phyloP scores from a whole-genome alignment of 2,113 vertebrate genomes.

The Dromaius novaehollandiae region DNA sequence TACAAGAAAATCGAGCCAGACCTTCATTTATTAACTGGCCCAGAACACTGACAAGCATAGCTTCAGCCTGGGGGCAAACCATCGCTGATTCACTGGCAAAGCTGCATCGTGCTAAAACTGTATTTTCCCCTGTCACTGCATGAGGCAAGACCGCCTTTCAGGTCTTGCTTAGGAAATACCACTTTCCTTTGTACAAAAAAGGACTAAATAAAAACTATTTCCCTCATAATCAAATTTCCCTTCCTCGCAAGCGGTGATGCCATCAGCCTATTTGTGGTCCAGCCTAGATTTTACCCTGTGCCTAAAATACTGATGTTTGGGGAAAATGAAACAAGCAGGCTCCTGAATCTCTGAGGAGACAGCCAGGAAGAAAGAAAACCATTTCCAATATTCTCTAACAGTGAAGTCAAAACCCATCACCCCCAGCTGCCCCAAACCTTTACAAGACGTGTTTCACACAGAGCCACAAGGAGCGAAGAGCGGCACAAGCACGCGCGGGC shows the following conservation, averaged over 20 bases:
- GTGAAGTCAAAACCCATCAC: background rate
- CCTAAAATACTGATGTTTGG: background rate
- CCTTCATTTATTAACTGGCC: background rate
- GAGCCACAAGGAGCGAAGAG: background rate
- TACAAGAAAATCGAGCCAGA: background rate
- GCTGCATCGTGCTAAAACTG: background rate
- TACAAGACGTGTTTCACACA: background rate
- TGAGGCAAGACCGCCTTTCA: background rate
- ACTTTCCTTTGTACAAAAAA: background rate
- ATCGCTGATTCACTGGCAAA: background rate
- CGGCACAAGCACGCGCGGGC: background rate
- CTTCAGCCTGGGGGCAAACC: background rate
- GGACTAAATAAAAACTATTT: background rate
- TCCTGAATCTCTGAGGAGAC: background rate
- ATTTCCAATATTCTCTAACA: background rate
- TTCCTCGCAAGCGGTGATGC: background rate
- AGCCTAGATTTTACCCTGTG: background rate
- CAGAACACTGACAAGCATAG: background rate
- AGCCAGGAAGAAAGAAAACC: background rate
- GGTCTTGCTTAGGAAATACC: background rate
- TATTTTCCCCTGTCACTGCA: background rate
- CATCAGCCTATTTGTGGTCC: background rate
- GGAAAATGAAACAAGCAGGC: background rate
- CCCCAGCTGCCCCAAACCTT: background rate
- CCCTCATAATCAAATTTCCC: background rate